These are phyloP conservation scores for Perizoma affinitatum DNA, from an alignment of 2,888 invertebrate species.

Conservation along the genomic window DNA sequence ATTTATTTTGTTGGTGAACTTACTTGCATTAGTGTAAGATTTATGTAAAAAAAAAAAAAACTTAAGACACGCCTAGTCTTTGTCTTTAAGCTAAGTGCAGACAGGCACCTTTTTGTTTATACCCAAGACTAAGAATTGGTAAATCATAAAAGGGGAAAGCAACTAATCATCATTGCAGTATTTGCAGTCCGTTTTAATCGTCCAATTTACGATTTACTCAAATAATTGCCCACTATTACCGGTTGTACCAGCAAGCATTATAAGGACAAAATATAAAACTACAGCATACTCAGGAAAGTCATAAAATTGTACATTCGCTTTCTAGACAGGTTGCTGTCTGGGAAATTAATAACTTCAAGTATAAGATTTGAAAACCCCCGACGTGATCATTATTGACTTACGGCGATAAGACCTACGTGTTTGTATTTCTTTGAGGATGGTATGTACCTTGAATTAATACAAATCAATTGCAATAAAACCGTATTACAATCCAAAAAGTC, in stretches of 20 bases:
- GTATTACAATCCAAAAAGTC: no score
- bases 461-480: background rate
- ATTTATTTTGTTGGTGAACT: no score
- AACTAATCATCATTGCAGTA: constrained; percentile 5
- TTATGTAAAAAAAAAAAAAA: no score
- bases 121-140: background rate
- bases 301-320: no score
- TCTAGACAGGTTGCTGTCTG: background rate
- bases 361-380: no score
- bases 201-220: constrained; percentile 9
- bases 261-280: background rate
- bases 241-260: constrained; percentile 13
- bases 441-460: no score
- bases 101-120: no score
- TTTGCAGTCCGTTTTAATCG: constrained; percentile 8
- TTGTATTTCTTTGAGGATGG: no score
- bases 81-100: no score
- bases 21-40: no score
- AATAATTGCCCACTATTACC: constrained; percentile 15
- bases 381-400: background rate
- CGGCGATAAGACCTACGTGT: background rate
- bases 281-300: no score
- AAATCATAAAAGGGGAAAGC: constrained; percentile 5
- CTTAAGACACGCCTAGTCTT: no score
- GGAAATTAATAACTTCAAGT: background rate